Conservation (phyloP, 2,888 invertebrate genomes). For the Phorcus lineatus region DNA sequence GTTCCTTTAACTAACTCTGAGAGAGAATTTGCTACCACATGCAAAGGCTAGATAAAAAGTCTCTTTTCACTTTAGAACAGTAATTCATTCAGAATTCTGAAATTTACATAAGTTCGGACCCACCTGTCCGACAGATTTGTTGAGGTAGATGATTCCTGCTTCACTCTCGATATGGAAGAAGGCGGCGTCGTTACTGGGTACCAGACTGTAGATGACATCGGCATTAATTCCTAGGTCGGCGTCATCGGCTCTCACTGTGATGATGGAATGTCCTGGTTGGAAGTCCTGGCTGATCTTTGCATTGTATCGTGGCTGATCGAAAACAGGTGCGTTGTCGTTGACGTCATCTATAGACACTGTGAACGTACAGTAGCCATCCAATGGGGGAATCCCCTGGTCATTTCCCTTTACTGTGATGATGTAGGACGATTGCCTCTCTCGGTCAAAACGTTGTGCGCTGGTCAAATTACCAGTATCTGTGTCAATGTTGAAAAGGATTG, state of each 20-base stretch:
- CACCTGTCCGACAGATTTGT: slow-evolving; percentile 84
- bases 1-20: too few relatives aligned
- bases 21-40: too few relatives aligned
- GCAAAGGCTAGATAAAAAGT: too few relatives aligned
- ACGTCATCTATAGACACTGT: slow-evolving; percentile 67
- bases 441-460: slow-evolving; percentile 83
- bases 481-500: slow-evolving; percentile 95
- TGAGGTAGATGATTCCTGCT: slow-evolving; percentile 96
- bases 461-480: slow-evolving; percentile 95
- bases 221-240: slow-evolving; percentile 98
- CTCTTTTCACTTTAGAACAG: too few relatives aligned
- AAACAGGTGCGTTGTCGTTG: slow-evolving; percentile 69
- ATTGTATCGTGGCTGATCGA: slow-evolving; percentile 66
- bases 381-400: slow-evolving; percentile 97
- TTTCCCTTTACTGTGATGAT: slow-evolving; percentile 92
- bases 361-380: slow-evolving; percentile 98
- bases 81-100: too few relatives aligned
- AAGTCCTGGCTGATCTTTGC: slow-evolving; percentile 55
- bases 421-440: slow-evolving; percentile 79
- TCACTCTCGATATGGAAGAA: slow-evolving; percentile 97
- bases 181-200: slow-evolving; percentile 86
- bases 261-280: slow-evolving; percentile 51
- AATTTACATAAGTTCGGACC: too few relatives aligned
- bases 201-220: slow-evolving; percentile 65
- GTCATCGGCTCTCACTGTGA: slow-evolving; percentile 84